A percentile compares a stretch with the other conserved stretches of the same genome.
phyloP scores from a whole-genome alignment of 2,888 invertebrate species.

The Tipula unca region DNA sequence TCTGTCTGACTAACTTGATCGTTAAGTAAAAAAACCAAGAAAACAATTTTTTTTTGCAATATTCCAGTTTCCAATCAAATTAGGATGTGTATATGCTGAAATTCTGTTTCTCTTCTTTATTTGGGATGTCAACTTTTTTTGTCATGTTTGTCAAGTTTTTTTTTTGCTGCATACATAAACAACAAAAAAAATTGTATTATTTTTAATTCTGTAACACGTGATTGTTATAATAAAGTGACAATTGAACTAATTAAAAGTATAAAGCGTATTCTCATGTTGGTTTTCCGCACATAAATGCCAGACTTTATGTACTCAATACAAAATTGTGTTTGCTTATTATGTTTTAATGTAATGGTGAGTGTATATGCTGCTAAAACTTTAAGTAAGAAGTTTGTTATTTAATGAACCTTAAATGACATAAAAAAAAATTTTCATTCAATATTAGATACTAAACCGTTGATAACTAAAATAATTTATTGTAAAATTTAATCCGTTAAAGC shows the following conservation, averaged over 20 bases:
- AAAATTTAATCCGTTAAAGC: no score
- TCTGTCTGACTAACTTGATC: constrained; percentile 19
- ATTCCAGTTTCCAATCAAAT: constrained; percentile 1
- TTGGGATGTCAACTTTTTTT: constrained; percentile 8
- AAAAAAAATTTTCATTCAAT: no score
- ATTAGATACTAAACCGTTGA: no score
- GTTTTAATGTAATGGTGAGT: no score
- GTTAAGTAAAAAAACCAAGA: neutral
- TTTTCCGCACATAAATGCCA: neutral
- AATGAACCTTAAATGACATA: no score
- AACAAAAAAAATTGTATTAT: neutral
- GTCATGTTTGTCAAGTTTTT: neutral
- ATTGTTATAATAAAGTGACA: constrained; percentile 2
- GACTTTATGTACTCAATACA: neutral
- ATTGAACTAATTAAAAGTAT: constrained; percentile 8
- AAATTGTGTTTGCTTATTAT: neutral
- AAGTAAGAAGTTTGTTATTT: no score
- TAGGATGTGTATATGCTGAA: constrained; percentile 9
- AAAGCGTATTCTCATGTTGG: neutral
- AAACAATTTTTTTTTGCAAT: neutral
- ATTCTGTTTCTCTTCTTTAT: neutral
- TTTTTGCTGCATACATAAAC: neutral
- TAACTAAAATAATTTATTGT: no score
- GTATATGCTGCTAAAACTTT: no score
- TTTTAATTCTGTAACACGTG: neutral